Base-by-base conservation (phyloP, 2,888 invertebrate genomes). In the Scaptodrosophila latifasciaeformis region DNA sequence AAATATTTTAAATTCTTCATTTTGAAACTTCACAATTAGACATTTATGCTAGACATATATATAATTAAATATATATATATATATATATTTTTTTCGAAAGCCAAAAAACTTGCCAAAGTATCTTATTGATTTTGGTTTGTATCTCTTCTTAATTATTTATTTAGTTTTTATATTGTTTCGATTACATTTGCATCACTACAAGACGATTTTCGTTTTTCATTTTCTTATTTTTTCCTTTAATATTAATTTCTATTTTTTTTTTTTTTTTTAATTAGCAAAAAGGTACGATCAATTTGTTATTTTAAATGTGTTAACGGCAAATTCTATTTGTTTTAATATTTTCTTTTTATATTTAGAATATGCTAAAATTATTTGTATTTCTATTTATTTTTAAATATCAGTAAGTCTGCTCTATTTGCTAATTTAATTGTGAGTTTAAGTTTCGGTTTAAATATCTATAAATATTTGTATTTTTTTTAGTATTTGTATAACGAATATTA, bases 1-100 rank as follows among this genome's bases (percentile, higher is more conserved):
- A 76, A 76, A 76, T 76, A 70, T 70, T 76, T 67, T 75, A 76
- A 78, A 75, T 78, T 78, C 62, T 72, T 45, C 52, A 50, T 64
- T 55, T 49, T 74, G 70, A 76, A 75, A 75, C 74, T 56, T 60
- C 68, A 59, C 60, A 65, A 59, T 59, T 57, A 40, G 48, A 58
- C 50, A 37, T 50, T 57, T 65, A 21, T 27, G 12, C 34, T 54
- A 49, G 30, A 35, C 17, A 52, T 29, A 3, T 55, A 46, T 27
- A 40, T 21, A 54, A 35, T 19, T 39, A 49, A 42, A 24, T 19
- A 45, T 42, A 54, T 39, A 50, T 48, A 29, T 52, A 44, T 42
- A n/a, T 37, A 34, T 48, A 24, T 56, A 48, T n/a, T 17, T 29
- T 45, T 12, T 64, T 74, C 64, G 68, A 76, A 75, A 74, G 75